Percentiles rank a stretch among this genome's conserved stretches.
phyloP scores from a whole-genome alignment of 1,140 invertebrate species.

The Alviniconcha marisindica region DNA sequence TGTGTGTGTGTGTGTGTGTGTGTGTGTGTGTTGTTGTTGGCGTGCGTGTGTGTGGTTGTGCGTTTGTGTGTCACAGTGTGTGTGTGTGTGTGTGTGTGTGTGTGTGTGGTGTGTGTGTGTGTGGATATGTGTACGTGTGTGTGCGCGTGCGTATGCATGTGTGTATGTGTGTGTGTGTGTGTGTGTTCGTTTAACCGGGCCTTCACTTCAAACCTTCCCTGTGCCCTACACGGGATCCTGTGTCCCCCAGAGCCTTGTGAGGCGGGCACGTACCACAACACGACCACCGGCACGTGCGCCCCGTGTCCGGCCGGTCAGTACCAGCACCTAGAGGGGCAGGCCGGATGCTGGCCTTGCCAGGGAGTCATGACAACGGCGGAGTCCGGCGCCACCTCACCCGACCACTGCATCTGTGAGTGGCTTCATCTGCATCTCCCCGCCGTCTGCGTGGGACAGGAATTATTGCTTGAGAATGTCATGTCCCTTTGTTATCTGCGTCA shows the following conservation, averaged over 20 bases:
- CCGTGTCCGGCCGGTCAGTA: slow-evolving; percentile 3
- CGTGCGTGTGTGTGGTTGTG: too few species aligned
- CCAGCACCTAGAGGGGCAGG: slow-evolving; percentile 3
- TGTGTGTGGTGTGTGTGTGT: neutral
- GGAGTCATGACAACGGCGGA: neutral
- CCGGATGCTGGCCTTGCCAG: neutral
- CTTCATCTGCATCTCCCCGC: too few species aligned
- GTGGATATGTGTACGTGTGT: neutral
- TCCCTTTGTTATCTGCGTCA: too few species aligned
- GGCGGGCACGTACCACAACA: slow-evolving; percentile 13
- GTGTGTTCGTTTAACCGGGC: too few species aligned
- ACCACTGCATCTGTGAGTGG: slow-evolving; percentile 12
- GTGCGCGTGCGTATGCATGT: neutral
- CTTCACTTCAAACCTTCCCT: too few species aligned
- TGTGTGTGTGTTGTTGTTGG: too few species aligned
- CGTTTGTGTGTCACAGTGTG: too few species aligned
- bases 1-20: too few species aligned
- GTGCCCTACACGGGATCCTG: too few species aligned
- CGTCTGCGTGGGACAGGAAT: too few species aligned
- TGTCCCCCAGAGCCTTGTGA: neutral
- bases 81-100: neutral
- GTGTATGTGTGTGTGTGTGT: slow-evolving; percentile 9
- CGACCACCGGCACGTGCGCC: neutral
- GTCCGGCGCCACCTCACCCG: neutral
- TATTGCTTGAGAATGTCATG: too few species aligned